These are phyloP conservation scores for Rhopilema esculentum DNA, from an alignment of 30 jellyfish, hydroid and myxozoan species.

Conservation along the genomic window DNA sequence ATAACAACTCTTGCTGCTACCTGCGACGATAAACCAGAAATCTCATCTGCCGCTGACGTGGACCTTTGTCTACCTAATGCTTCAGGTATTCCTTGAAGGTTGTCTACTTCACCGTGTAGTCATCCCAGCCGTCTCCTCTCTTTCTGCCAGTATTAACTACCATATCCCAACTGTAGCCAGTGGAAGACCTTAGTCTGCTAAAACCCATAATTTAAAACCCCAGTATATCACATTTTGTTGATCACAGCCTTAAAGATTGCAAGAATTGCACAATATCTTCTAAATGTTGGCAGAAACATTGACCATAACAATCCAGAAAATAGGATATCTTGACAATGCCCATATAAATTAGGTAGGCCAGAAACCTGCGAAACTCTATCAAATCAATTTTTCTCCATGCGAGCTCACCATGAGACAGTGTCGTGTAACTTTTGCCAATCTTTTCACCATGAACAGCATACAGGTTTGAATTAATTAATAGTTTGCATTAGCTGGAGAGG, in stretches of 20 bases:
- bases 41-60: not conserved
- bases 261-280: no score
- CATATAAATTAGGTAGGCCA: not conserved
- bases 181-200: slow-evolving; percentile 44
- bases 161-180: slow-evolving; percentile 52
- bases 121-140: slow-evolving; percentile 10
- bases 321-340: not conserved
- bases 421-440: slow-evolving; percentile 17
- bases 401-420: slow-evolving; percentile 25
- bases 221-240: no score
- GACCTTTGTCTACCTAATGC: not conserved
- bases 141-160: slow-evolving; percentile 32
- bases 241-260: no score
- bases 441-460: slow-evolving; percentile 33
- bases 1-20: not conserved
- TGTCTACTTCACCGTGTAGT: not conserved
- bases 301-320: no score
- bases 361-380: not conserved
- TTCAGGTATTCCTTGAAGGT: not conserved
- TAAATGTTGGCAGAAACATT: no score
- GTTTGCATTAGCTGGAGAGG: slow-evolving; percentile 14
- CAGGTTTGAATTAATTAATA: slow-evolving; percentile 6
- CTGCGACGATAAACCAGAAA: not conserved
- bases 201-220: slow-evolving; percentile 49
- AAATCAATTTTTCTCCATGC: slow-evolving; percentile 17